Evolutionary conservation across 2,888 invertebrate genomes (phyloP).

Genomic region (Molanna angustata): DNA sequence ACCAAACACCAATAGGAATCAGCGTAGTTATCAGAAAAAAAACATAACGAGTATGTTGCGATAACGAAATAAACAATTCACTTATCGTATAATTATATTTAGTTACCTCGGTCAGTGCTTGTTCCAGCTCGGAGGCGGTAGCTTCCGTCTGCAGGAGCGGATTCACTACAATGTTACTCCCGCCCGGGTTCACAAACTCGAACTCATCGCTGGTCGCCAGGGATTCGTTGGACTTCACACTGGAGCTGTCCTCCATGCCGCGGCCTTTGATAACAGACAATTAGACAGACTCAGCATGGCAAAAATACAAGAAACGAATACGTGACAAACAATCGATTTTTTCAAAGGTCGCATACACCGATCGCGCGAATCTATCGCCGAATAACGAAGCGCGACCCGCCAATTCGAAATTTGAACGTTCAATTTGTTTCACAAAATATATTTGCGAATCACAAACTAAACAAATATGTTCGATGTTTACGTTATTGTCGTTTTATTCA

Average conservation of each 20-base stretch:
- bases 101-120: constrained; percentile 58
- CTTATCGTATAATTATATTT: too few species aligned
- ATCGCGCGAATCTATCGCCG: constrained; percentile 4
- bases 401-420: too few species aligned
- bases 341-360: too few species aligned
- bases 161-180: constrained; percentile 11
- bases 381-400: neutral
- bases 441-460: too few species aligned
- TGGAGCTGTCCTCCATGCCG: constrained; percentile 63
- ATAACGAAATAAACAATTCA: too few species aligned
- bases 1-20: too few species aligned
- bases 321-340: constrained; percentile 25
- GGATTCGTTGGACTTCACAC: constrained; percentile 68
- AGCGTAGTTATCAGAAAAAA: too few species aligned
- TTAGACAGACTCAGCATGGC: neutral
- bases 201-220: constrained; percentile 68
- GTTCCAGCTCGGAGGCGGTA: constrained; percentile 60
- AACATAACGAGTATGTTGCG: too few species aligned
- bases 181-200: constrained; percentile 53
- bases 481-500: too few species aligned
- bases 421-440: too few species aligned
- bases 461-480: too few species aligned
- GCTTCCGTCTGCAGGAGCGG: constrained; percentile 53
- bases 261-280: constrained; percentile 17
- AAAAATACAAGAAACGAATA: constrained; percentile 5